A percentile compares a stretch with the other conserved stretches of the same genome.
Evolutionary conservation across 2,113 vertebrate genomes (phyloP).

Genomic region (Ia io): DNA sequence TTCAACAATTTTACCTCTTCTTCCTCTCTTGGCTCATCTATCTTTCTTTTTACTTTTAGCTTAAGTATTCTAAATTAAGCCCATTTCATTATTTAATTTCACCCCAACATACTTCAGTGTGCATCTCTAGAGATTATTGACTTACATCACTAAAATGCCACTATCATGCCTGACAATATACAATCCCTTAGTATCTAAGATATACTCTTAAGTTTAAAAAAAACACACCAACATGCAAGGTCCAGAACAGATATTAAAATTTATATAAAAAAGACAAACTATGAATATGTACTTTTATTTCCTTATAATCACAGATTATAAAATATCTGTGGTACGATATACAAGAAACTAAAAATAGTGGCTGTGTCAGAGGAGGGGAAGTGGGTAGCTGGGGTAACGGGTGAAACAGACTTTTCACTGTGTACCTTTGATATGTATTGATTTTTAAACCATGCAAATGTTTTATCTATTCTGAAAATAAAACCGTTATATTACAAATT

Average conservation of each 20-base stretch:
- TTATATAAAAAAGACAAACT: background rate
- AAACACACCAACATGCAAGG: background rate
- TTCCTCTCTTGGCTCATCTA: background rate
- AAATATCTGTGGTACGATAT: background rate
- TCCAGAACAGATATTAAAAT: background rate
- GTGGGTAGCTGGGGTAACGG: background rate
- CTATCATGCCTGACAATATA: background rate
- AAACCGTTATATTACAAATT: background rate
- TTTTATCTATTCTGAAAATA: background rate
- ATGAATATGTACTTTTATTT: constrained; percentile 23
- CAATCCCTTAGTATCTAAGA: background rate
- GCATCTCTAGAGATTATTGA: background rate
- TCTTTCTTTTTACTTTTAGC: background rate
- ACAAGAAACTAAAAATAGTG: constrained; percentile 6
- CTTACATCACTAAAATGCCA: background rate
- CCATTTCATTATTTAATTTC: background rate
- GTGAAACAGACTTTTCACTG: background rate
- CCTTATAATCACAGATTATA: background rate
- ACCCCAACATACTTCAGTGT: background rate
- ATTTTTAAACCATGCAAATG: background rate
- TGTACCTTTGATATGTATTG: background rate
- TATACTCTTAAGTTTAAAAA: constrained; percentile 7
- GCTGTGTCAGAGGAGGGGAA: background rate
- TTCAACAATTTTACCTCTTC: background rate
- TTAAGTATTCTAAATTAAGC: background rate